Evolutionary conservation across 2,888 invertebrate genomes (phyloP), one percentile per base, ranked within the genome.

Genomic region (Zygothrica quintamaculata): DNA sequence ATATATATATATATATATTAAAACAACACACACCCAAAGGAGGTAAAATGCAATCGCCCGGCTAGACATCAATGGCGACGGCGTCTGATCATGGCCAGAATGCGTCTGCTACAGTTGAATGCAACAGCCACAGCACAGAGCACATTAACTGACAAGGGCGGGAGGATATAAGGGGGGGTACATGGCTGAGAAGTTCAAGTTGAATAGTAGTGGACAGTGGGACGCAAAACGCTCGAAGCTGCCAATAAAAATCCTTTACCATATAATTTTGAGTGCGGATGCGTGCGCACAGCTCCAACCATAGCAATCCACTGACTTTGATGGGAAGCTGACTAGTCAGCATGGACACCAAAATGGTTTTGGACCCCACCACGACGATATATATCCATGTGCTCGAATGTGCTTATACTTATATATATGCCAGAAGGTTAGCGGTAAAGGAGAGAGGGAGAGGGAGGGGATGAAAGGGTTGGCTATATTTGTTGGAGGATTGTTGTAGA

Each of bases 241-340:
- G 87, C 84, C 84, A 84, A 87, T 84, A 84, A 87, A 87, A 84
- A 86, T 82, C 80, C 86, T 80, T 84, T 85, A 87, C 88, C 77
- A 87, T 84, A 84, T 84, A 84, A 84, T 84, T n/a, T 84, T 84
- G 84, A 82, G 75, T 77, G 84, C 77, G 77, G 71, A 85, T 86
- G 87, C 86, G 87, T 80, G 82, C 84, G 78, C 78, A 64, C 34
- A 57, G 51, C n/a, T 36, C 47, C 12, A 13, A 12, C 52, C 58
- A 22, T 48, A 43, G 59, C 61, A 47, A n/a, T n/a, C n/a, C n/a
- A 62, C 78, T 65, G 84, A 79, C 84, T 61, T 86, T 81, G 87
- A 86, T 81, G 84, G 80, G 84, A 82, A 84, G 74, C 77, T 79
- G 77, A 80, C 78, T 78, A 72, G 78, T 74, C 78, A 62, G 72